These are phyloP conservation scores for Merluccius polli DNA, from an alignment of 2,797 vertebrate species.

Conservation along the genomic window DNA sequence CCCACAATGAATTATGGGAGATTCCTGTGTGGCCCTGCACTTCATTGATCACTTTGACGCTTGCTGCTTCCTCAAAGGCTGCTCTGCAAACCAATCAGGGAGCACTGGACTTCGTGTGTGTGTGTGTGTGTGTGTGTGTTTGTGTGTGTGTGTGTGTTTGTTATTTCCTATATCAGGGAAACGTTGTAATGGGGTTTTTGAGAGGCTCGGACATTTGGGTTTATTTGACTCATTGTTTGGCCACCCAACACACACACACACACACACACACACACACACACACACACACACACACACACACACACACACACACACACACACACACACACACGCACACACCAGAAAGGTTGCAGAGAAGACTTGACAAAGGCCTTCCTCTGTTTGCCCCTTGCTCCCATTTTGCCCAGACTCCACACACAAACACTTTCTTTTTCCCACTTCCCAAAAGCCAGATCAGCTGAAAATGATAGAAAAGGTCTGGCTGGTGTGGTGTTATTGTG, in stretches of 20 bases:
- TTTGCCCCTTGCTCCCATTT: conserved; percentile 7
- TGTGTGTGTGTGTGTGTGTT: not conserved
- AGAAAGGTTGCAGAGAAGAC: not conserved
- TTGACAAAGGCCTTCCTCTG: not conserved
- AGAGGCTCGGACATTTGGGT: not conserved
- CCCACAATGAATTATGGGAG: conserved; percentile 45
- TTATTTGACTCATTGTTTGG: not conserved
- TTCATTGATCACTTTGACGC: conserved; percentile 54
- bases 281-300: conserved; percentile 11
- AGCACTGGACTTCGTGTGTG: not conserved
- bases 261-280: conserved; percentile 10
- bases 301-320: conserved; percentile 10
- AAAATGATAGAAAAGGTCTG: conserved; percentile 8
- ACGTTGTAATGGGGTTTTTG: conserved; percentile 7
- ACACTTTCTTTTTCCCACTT: conserved; percentile 1
- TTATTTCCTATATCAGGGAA: not conserved
- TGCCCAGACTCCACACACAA: conserved; percentile 3
- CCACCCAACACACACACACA: not conserved
- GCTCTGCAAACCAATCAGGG: conserved; percentile 6
- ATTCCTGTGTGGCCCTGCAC: conserved; percentile 34
- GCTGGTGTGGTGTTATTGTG: not conserved
- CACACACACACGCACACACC: conserved; percentile 10
- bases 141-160: too few relatives aligned
- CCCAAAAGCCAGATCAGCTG: conserved; percentile 11
- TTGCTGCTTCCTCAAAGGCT: conserved; percentile 20